Evolutionary conservation across 2,888 invertebrate genomes (phyloP), one percentile per base, ranked within the genome.

Genomic region (Pristionchus arcanus): DNA sequence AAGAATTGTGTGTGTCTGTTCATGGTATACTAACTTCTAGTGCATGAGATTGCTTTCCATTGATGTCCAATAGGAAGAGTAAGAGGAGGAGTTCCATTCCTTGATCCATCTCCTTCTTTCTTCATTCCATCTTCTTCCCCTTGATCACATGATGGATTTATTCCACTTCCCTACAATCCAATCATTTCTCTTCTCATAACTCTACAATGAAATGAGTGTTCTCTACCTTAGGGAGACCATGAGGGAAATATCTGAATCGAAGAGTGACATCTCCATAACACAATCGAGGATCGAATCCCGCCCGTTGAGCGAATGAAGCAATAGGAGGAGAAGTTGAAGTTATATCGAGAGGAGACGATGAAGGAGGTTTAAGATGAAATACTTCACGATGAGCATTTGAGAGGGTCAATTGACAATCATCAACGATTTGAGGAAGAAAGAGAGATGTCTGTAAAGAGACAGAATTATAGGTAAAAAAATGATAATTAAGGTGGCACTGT

Each of bases 191-290:
- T 21, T 66, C 66, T n/a, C 66, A 4, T 81, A 31, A 81, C 13
- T 25, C 37, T 37, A 15, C 37, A 81, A 13, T 42, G 42, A 42
- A 42, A 42, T 42, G 42, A 3, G 42, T 49, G 5, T 11, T 49
- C 9, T 49, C 42, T 21, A 77, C 77, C 42, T 91, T 81, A 37
- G 93, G 93, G 19, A 93, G 90, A 34, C 93, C 93, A 37, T 93
- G 87, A 3, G 93, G 92, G 90, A 93, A 93, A 86, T 91, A 94
- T 16, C 93, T 91, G 89, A 98, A 98, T 90, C 97, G 97, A 21
- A 98, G 96, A 0, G 97, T 96, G 86, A 98, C 97, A 95, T 98
- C 98, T 9, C 98, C 98, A 95, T 97, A 98, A 95, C 98, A 98
- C 63, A 98, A 96, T 89, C 97, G 97, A 4, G 97, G 97, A 95